Evolutionary conservation across 2,797 vertebrate species (phyloP), one percentile per base, ranked within the genome.

Genomic region (Neosilurus hyrtlii): DNA sequence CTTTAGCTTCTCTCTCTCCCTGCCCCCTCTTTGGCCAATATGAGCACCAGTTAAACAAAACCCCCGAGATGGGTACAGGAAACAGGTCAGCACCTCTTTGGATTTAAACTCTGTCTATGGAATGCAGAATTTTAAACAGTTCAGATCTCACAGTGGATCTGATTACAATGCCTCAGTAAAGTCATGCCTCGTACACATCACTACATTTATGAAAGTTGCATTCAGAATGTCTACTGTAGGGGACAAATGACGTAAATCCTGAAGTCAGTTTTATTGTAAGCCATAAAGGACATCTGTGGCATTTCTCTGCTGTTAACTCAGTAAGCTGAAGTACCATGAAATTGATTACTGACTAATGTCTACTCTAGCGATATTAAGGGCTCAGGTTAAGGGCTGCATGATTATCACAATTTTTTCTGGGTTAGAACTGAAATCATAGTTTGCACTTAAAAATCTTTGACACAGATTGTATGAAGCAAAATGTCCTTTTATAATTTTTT

Each of bases 31-130:
- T 71, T 18, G 70, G 77, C 79, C 35, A 89, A 90, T 93, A 94
- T 94, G 94, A 91, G 87, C 93, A 94, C 94, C 92, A 93, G 91
- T 91, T 91, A 91, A 90, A 95, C 51, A 93, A 95, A 96, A 96
- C 61, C 94, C 93, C 88, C 63, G 95, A 92, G 94, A 94, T 92
- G 93, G 94, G 94, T 91, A 90, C 95, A 96, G 95, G 95, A 97
- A 96, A 95, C 92, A 93, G 93, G 54, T 74, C 72, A 57, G 54
- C 52, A 35, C 72, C 54, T 74, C 54, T 57, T 57, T 35, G 54
- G 92, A 79, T 65, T 65, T 20, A 65, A 65, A 79, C 22, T 63
- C 9, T 61, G 5, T 62, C 22, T 62, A 49, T 37, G 30, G 56
- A 63, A 77, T 9, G 86, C 86, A 30, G 52, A 24, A 6, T 20